These are phyloP conservation scores for Sipha flava DNA, from an alignment of 1,140 invertebrate species.

Conservation along the genomic window DNA sequence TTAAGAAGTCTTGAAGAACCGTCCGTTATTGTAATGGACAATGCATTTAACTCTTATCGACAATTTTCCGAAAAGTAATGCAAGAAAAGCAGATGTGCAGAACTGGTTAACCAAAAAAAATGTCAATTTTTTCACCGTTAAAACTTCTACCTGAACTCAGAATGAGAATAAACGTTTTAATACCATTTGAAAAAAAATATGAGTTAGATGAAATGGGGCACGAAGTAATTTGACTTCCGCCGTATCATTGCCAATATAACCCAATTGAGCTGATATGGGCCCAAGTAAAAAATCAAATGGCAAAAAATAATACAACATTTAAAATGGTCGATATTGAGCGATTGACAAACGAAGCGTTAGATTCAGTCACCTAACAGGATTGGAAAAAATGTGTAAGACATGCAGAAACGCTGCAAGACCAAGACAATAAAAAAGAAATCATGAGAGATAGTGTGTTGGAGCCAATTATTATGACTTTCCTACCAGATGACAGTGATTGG, in stretches of 20 bases:
- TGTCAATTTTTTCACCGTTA: background rate
- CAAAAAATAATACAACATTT: conserved; percentile 16
- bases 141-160: conserved; percentile 1
- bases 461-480: background rate
- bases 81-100: conserved; percentile 29
- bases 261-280: conserved; percentile 33
- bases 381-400: background rate
- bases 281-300: conserved; percentile 6
- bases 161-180: background rate
- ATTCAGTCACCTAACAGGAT: background rate
- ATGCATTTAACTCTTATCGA: background rate
- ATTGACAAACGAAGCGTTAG: background rate
- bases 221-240: conserved; percentile 25
- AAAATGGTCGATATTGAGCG: background rate
- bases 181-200: background rate
- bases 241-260: conserved; percentile 27
- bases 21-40: background rate
- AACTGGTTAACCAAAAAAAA: conserved; percentile 28
- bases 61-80: background rate
- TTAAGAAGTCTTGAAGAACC: background rate
- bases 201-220: conserved; percentile 29
- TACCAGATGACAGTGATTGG: background rate
- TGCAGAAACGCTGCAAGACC: background rate
- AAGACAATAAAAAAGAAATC: background rate
- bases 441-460: background rate